These are phyloP conservation scores for Folsomia candida DNA, from an alignment of 2,888 invertebrate species.

Conservation along the genomic window DNA sequence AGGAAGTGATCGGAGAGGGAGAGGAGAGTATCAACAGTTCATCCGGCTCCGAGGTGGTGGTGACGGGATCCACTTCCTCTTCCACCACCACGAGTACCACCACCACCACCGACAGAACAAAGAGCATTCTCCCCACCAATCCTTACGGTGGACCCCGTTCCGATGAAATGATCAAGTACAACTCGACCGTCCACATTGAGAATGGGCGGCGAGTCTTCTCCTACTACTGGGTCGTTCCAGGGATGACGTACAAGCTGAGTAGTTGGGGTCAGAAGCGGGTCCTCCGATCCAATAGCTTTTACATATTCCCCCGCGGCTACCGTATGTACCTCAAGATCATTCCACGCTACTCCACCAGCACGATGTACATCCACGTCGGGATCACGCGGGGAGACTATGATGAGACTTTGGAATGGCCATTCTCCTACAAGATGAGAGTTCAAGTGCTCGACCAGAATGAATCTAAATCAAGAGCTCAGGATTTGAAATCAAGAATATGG, in stretches of 20 bases:
- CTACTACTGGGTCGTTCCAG: slow-evolving; percentile 55
- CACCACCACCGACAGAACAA: slow-evolving; percentile 16
- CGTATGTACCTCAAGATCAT: slow-evolving; percentile 55
- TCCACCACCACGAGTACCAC: background rate
- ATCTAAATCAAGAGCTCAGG: slow-evolving; percentile 26
- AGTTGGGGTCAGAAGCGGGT: slow-evolving; percentile 54
- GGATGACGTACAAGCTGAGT: slow-evolving; percentile 54
- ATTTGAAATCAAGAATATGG: slow-evolving; percentile 53
- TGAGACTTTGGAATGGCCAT: slow-evolving; percentile 55
- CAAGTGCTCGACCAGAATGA: slow-evolving; percentile 51
- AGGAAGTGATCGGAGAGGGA: slow-evolving; percentile 41
- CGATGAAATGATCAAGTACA: slow-evolving; percentile 52
- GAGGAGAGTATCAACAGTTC: slow-evolving; percentile 4
- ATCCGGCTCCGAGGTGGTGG: slow-evolving; percentile 17
- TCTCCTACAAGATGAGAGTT: slow-evolving; percentile 53
- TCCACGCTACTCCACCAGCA: slow-evolving; percentile 52
- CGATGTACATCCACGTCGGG: slow-evolving; percentile 54
- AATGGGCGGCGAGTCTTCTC: slow-evolving; percentile 52
- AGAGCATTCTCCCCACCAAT: slow-evolving; percentile 34
- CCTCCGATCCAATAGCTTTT: slow-evolving; percentile 55
- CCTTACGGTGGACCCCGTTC: slow-evolving; percentile 51
- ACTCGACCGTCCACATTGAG: slow-evolving; percentile 53
- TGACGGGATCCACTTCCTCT: slow-evolving; percentile 1
- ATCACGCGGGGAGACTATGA: slow-evolving; percentile 55
- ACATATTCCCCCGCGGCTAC: slow-evolving; percentile 54